Conservation (phyloP, 2,113 vertebrate species). For the Cinclus cinclus region DNA sequence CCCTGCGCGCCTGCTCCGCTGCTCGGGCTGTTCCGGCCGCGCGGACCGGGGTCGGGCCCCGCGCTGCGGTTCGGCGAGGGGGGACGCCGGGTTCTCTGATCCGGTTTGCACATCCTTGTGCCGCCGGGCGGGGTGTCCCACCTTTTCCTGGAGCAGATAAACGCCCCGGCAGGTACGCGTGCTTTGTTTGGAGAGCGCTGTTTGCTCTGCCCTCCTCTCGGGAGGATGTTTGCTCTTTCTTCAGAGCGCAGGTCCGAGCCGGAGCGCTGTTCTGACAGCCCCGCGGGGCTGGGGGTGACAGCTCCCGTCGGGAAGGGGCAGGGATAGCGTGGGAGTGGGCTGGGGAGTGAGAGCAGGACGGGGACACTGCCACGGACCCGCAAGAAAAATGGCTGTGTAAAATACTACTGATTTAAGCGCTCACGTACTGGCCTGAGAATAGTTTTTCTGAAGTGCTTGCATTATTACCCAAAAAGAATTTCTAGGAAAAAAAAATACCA, state of each 20-base stretch:
- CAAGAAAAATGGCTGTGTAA: accelerated
- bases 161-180: not conserved
- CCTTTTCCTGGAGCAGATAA: not conserved
- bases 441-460: not conserved
- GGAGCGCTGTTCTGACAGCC: not conserved
- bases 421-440: accelerated
- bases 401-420: accelerated
- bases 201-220: not conserved
- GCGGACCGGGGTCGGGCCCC: not conserved
- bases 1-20: accelerated
- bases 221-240: not conserved
- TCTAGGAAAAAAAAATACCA: no score
- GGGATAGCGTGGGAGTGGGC: accelerated
- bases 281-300: accelerated
- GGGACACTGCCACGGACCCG: accelerated
- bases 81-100: not conserved
- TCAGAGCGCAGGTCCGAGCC: not conserved
- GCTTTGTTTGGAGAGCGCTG: not conserved
- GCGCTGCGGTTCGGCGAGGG: accelerated
- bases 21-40: accelerated
- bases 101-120: not conserved
- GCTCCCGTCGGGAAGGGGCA: not conserved
- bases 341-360: accelerated
- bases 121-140: not conserved
- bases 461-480: accelerated